phyloP scores from a whole-genome alignment of 1,140 invertebrate species.

The Daktulosphaira vitifoliae region DNA sequence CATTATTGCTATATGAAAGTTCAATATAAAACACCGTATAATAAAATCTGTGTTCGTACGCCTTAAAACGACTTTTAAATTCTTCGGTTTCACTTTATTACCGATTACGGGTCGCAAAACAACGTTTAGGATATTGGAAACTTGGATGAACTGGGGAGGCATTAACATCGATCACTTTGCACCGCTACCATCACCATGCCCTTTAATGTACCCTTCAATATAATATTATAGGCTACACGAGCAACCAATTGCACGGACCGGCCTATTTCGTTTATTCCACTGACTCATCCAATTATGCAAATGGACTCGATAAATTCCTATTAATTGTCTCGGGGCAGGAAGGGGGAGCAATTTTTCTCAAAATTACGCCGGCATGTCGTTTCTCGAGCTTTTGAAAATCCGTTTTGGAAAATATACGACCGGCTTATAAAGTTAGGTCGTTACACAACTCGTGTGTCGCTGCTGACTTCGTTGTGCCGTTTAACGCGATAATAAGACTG shows the following conservation, averaged over 20 bases:
- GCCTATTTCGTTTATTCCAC: too few relatives aligned
- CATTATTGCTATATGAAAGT: too few relatives aligned
- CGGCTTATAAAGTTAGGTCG: constrained; percentile 27
- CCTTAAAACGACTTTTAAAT: neutral
- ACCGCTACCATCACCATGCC: neutral
- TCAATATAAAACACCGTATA: too few relatives aligned
- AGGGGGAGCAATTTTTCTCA: constrained; percentile 5
- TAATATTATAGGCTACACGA: too few relatives aligned
- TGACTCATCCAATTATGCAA: constrained; percentile 29
- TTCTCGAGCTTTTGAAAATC: constrained; percentile 7
- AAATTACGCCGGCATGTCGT: neutral
- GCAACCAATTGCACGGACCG: too few relatives aligned
- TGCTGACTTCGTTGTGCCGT: neutral
- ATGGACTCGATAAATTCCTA: constrained; percentile 31
- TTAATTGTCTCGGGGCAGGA: constrained; percentile 14
- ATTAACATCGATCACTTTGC: constrained; percentile 21
- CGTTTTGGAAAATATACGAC: constrained; percentile 22
- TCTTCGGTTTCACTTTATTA: neutral
- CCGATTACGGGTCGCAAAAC: constrained; percentile 2
- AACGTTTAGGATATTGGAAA: constrained; percentile 2
- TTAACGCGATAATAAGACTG: neutral
- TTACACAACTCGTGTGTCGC: neutral
- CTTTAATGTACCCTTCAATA: neutral
- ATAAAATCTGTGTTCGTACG: neutral
- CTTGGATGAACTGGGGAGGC: neutral